Evolutionary conservation across 2,888 invertebrate species (phyloP).

Genomic region (Erebia palarica): DNA sequence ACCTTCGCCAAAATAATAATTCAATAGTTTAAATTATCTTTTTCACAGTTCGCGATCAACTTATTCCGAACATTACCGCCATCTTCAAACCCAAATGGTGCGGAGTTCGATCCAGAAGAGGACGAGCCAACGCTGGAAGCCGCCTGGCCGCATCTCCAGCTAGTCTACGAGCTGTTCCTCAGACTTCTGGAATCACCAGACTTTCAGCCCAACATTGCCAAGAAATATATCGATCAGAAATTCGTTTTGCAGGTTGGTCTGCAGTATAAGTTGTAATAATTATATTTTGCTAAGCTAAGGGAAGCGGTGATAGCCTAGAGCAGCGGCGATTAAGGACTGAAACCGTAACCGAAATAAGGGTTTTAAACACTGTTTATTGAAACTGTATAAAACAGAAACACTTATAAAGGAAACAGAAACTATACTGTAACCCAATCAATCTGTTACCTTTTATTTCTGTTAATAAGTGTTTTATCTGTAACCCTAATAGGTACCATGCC

Average conservation of each 20-base stretch:
- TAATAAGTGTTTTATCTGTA: too few species aligned
- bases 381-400: too few species aligned
- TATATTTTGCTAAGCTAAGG: neutral
- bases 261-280: neutral
- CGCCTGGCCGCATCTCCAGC: constrained; percentile 96
- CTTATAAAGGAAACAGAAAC: too few species aligned
- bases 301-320: too few species aligned
- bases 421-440: too few species aligned
- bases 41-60: constrained; percentile 89
- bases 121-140: constrained; percentile 98
- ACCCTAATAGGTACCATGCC: too few species aligned
- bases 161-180: constrained; percentile 88
- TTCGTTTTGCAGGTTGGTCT: constrained; percentile 92
- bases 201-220: constrained; percentile 95
- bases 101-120: constrained; percentile 96
- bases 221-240: constrained; percentile 97
- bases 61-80: constrained; percentile 95
- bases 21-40: constrained; percentile 12
- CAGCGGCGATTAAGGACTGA: too few species aligned
- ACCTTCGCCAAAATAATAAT: too few species aligned
- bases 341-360: too few species aligned
- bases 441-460: too few species aligned
- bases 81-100: constrained; percentile 91
- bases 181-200: constrained; percentile 95
- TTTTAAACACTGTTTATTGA: too few species aligned